Percentiles rank a stretch among this genome's conserved stretches.
Conservation (phyloP, 1,140 invertebrate species). For the Acromyrmex echinatior region DNA sequence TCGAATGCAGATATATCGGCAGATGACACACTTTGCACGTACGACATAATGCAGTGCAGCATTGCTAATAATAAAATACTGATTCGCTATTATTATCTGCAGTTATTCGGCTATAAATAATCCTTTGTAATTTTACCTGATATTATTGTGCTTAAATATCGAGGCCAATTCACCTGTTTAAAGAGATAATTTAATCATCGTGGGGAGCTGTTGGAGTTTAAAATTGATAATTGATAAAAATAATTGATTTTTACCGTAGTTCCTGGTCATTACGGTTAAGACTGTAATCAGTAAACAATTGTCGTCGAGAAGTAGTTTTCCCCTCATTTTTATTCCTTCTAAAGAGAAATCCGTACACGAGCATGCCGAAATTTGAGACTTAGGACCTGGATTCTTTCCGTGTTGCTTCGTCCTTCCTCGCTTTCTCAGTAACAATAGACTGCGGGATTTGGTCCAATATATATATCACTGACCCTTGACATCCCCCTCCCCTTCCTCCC, state of each 20-base stretch:
- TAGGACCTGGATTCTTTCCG: slow-evolving; percentile 51
- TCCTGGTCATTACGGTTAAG: neutral
- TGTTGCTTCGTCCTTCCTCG: slow-evolving; percentile 13
- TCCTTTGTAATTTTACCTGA: neutral
- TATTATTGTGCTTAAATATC: neutral
- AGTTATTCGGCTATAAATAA: neutral
- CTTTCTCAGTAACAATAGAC: slow-evolving; percentile 74
- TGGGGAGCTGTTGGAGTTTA: neutral
- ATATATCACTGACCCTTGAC: slow-evolving; percentile 74
- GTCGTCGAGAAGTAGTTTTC: neutral
- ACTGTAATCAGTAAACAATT: neutral
- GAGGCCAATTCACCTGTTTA: too few relatives aligned
- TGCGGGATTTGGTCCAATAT: slow-evolving; percentile 76
- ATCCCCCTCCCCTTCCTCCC: neutral
- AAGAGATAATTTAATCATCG: neutral
- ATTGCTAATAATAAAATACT: too few relatives aligned
- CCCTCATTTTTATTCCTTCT: slow-evolving; percentile 51
- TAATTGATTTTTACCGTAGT: too few relatives aligned
- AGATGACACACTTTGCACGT: slow-evolving; percentile 32
- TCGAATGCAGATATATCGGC: slow-evolving; percentile 23
- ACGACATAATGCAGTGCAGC: neutral
- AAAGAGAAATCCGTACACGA: slow-evolving; percentile 30
- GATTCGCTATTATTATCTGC: neutral
- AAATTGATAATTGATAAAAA: neutral
- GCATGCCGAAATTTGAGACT: slow-evolving; percentile 74